These are phyloP conservation scores for Limnodromus scolopaceus DNA, from an alignment of 2,797 vertebrate genomes.

Conservation along the genomic window DNA sequence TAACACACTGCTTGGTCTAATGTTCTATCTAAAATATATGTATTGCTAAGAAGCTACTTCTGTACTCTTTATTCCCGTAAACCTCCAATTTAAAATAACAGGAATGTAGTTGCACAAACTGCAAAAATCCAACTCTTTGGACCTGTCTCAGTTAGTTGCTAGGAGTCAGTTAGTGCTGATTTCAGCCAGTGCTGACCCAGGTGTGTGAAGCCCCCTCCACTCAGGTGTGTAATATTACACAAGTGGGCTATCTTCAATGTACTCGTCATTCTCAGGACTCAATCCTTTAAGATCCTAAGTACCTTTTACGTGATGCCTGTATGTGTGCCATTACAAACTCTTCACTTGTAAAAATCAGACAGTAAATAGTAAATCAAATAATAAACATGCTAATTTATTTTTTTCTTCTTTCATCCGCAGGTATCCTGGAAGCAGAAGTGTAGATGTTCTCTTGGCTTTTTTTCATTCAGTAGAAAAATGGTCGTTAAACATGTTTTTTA, in stretches of 20 bases:
- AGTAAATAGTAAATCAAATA: not conserved
- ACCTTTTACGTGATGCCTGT: not conserved
- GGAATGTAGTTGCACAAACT: not conserved
- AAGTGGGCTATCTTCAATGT: not conserved
- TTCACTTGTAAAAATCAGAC: not conserved
- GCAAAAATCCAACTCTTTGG: not conserved
- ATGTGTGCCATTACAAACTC: not conserved
- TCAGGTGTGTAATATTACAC: accelerated
- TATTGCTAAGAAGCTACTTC: not conserved
- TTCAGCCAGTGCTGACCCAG: not conserved
- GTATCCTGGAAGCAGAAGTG: not conserved
- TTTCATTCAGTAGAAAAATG: not conserved
- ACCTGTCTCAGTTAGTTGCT: not conserved
- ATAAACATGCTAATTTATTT: not conserved
- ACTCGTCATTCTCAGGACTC: not conserved
- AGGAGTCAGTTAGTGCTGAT: not conserved
- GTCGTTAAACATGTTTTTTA: not conserved
- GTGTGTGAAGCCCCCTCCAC: not conserved
- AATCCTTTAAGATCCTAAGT: not conserved
- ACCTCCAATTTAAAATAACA: accelerated
- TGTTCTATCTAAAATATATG: not conserved
- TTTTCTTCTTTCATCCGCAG: constrained; percentile 29
- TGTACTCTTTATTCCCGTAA: not conserved
- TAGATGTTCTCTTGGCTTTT: not conserved
- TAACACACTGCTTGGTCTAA: not conserved